phyloP scores from a whole-genome alignment of 1,140 invertebrate genomes.

The Aphaenogaster ashmeadi region DNA sequence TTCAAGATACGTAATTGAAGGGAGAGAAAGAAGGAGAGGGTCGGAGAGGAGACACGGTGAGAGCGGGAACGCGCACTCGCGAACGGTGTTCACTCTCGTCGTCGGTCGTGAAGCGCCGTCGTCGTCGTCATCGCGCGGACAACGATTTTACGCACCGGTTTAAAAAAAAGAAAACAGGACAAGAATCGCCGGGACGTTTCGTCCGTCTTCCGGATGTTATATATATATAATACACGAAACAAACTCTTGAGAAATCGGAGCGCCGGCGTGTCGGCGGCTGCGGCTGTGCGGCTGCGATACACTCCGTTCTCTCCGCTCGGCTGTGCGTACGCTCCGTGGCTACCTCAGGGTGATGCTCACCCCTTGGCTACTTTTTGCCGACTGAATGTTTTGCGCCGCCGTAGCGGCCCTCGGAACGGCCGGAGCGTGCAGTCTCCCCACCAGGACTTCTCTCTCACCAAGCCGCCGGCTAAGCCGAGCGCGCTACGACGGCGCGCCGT shows the following conservation, averaged over 20 bases:
- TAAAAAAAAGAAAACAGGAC: neutral
- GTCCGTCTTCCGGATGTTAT: neutral
- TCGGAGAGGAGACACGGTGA: neutral
- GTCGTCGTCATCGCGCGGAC: neutral
- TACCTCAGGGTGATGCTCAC: slow-evolving; percentile 85
- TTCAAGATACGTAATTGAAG: neutral
- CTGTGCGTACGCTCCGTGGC: slow-evolving; percentile 45
- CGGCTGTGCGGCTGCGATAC: neutral
- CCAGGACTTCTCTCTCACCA: slow-evolving; percentile 54
- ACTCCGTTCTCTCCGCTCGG: slow-evolving; percentile 1
- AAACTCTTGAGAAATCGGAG: neutral
- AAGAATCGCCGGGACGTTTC: neutral
- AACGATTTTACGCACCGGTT: neutral
- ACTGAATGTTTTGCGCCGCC: slow-evolving; percentile 87
- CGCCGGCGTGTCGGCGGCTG: neutral
- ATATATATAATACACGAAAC: neutral
- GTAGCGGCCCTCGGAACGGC: slow-evolving; percentile 78
- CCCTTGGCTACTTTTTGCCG: slow-evolving; percentile 88
- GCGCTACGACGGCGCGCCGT: slow-evolving; percentile 50
- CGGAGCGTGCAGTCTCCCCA: slow-evolving; percentile 77
- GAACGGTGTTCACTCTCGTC: slow-evolving; percentile 14
- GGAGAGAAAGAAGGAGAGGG: neutral
- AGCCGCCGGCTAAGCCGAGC: slow-evolving; percentile 68
- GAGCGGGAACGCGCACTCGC: slow-evolving; percentile 10
- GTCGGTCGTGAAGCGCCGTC: too few relatives aligned